Evolutionary conservation across 2,797 vertebrate genomes (phyloP).

Genomic region (Paguma larvata): DNA sequence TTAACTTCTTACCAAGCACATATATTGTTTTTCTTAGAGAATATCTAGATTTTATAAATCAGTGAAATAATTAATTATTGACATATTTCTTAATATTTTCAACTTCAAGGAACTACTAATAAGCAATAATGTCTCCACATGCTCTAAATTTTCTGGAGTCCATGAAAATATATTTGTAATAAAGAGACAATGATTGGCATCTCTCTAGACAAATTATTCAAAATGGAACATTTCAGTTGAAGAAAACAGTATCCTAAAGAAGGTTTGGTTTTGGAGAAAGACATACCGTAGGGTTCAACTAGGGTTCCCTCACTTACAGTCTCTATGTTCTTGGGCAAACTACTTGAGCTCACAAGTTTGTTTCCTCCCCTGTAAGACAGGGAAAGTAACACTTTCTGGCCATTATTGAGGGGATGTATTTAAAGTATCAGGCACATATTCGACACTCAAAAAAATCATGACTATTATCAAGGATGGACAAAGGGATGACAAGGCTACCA

Average conservation of each 20-base stretch:
- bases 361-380: neutral
- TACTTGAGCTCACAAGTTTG: neutral
- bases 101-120: neutral
- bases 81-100: slow-evolving; percentile 29
- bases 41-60: slow-evolving; percentile 32
- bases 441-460: neutral
- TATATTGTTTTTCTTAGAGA: neutral
- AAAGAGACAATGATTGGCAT: neutral
- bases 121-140: neutral
- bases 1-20: slow-evolving; percentile 33
- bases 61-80: slow-evolving; percentile 36
- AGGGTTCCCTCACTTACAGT: neutral
- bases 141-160: slow-evolving; percentile 1
- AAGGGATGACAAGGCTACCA: neutral
- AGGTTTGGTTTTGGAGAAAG: neutral
- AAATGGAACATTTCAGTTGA: neutral
- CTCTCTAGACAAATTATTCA: slow-evolving; percentile 44
- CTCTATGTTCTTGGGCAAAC: neutral
- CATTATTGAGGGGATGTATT: neutral
- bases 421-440: neutral
- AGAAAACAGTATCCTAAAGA: neutral
- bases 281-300: neutral
- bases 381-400: neutral
- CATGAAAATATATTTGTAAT: neutral
- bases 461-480: neutral